Conservation (phyloP, 1,140 invertebrate species). For the Contarinia nasturtii region DNA sequence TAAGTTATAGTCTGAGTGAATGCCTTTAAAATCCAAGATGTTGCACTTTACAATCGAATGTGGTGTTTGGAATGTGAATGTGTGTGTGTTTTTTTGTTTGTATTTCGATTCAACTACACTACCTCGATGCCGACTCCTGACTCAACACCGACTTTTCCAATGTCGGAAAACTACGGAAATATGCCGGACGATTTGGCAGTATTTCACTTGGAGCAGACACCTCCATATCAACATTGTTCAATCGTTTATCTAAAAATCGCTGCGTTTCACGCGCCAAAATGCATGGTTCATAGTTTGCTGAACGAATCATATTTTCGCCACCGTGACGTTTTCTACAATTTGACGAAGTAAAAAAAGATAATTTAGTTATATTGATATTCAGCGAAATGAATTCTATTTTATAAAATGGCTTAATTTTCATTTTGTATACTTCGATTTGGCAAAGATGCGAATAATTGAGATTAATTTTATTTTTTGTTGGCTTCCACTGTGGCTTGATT, state of each 20-base stretch:
- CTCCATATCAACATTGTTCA: constrained; percentile 58
- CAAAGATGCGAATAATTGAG: too few species aligned
- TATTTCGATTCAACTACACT: constrained; percentile 11
- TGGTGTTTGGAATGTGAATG: too few species aligned
- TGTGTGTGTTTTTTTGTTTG: too few species aligned
- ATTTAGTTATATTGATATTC: too few species aligned
- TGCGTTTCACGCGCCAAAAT: constrained; percentile 50
- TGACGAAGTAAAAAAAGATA: constrained; percentile 4
- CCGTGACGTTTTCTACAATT: constrained; percentile 35
- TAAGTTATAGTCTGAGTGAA: neutral
- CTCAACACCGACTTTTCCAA: constrained; percentile 58
- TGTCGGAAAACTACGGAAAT: constrained; percentile 60
- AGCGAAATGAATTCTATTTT: too few species aligned
- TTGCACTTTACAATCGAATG: constrained; percentile 1
- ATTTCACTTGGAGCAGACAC: constrained; percentile 57
- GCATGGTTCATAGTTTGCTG: constrained; percentile 59
- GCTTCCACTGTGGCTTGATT: too few species aligned
- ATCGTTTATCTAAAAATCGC: constrained; percentile 43
- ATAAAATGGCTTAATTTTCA: too few species aligned
- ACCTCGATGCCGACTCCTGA: constrained; percentile 48
- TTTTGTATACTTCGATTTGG: too few species aligned
- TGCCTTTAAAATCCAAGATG: neutral
- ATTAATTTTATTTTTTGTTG: too few species aligned
- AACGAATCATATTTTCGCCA: constrained; percentile 55
- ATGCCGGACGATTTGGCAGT: constrained; percentile 43